Percentiles rank a stretch among this genome's conserved stretches.
These are phyloP conservation scores for Spea multiplicata DNA, from an alignment of 2,113 vertebrate species.

Conservation along the genomic window DNA sequence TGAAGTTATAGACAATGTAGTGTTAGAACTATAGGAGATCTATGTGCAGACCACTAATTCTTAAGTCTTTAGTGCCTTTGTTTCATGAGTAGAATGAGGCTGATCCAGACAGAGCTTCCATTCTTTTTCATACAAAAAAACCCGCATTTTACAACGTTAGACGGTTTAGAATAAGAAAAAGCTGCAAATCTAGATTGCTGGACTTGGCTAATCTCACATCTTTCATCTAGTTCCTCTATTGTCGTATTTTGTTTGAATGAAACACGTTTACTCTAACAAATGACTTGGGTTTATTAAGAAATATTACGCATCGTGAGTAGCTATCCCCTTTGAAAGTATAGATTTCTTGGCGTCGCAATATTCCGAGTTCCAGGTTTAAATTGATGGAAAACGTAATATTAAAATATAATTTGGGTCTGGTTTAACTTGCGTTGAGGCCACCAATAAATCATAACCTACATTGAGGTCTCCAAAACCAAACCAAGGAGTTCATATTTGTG, in stretches of 20 bases:
- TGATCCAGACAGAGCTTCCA: too few species aligned
- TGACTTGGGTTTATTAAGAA: fast-evolving
- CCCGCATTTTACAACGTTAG: too few species aligned
- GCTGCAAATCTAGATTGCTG: too few species aligned
- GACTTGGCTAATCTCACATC: too few species aligned
- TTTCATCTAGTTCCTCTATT: too few species aligned
- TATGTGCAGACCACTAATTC: too few species aligned
- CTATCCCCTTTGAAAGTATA: slow-evolving; percentile 20
- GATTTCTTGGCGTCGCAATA: slow-evolving; percentile 7
- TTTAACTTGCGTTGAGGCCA: neutral
- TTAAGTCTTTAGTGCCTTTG: too few species aligned
- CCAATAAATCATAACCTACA: neutral
- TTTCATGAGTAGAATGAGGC: too few species aligned
- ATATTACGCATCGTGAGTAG: neutral
- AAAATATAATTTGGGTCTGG: slow-evolving; percentile 8
- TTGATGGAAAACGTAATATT: slow-evolving; percentile 6
- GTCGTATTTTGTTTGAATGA: neutral
- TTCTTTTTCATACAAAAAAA: too few species aligned
- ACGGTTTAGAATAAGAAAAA: too few species aligned
- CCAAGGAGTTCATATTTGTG: slow-evolving; percentile 12
- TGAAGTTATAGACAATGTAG: too few species aligned
- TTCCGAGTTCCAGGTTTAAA: slow-evolving; percentile 5
- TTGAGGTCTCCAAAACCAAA: neutral
- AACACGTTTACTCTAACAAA: neutral
- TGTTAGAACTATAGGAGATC: too few species aligned